Percentiles rank a stretch among this genome's conserved stretches.
These are phyloP conservation scores for Didymodactylos carnosus DNA, from an alignment of 2,888 invertebrate species.

Conservation along the genomic window DNA sequence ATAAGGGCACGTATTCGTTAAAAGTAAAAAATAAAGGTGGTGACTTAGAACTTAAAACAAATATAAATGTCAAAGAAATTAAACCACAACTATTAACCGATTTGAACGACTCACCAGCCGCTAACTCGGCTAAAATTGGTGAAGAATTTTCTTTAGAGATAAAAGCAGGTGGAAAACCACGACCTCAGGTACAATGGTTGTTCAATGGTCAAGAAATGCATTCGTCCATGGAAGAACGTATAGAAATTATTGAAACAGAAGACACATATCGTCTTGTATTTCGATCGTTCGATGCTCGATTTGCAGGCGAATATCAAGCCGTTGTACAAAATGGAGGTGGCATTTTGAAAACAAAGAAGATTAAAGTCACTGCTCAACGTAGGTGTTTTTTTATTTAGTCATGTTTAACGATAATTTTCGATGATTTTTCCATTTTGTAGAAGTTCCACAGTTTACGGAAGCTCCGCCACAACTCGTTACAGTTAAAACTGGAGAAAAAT, in stretches of 20 bases:
- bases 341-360: not conserved
- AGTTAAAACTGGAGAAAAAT: not conserved
- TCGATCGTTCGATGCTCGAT: not conserved
- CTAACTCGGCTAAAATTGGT: not conserved
- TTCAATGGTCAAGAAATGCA: not conserved
- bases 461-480: not conserved
- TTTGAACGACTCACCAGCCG: not conserved
- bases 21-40: slow-evolving; percentile 4
- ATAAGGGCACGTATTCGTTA: slow-evolving; percentile 2
- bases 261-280: not conserved
- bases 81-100: not conserved
- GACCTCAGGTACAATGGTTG: not conserved
- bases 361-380: not conserved
- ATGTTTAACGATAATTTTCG: no score
- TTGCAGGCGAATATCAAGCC: not conserved
- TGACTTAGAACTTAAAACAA: not conserved
- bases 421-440: no score
- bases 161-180: not conserved
- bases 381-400: no score
- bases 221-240: not conserved
- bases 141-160: not conserved
- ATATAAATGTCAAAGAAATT: not conserved
- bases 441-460: not conserved
- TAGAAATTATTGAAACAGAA: not conserved
- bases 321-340: not conserved